Percentiles rank a stretch among this genome's conserved stretches.
phyloP scores from a whole-genome alignment of 2,113 vertebrate species.

The Dicentrarchus labrax region DNA sequence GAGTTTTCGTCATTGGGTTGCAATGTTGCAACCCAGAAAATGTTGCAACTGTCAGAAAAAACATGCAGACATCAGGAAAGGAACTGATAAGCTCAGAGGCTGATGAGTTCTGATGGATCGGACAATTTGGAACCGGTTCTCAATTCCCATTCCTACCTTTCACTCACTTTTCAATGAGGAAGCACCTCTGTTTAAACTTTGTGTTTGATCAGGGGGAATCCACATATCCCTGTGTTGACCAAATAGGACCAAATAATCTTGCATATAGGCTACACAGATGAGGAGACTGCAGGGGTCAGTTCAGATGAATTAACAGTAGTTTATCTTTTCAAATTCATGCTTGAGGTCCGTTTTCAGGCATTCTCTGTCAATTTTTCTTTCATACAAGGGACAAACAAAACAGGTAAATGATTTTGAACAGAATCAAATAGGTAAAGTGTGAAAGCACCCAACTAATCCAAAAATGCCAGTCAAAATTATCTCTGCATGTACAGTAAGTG shows the following conservation, averaged over 20 bases:
- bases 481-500: neutral
- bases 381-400: no score
- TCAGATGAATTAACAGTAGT: neutral
- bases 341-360: neutral
- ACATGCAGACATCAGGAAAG: no score
- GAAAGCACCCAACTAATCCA: neutral
- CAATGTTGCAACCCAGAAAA: no score
- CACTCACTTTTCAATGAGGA: neutral
- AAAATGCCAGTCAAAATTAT: neutral
- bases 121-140: no score
- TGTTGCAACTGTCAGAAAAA: no score
- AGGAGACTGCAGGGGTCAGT: neutral
- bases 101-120: no score
- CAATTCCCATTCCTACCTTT: neutral
- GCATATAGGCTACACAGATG: neutral
- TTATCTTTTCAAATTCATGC: neutral
- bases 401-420: neutral
- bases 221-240: neutral
- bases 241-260: neutral
- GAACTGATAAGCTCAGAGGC: no score
- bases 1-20: no score
- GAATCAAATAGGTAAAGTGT: neutral
- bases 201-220: no score
- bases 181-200: neutral
- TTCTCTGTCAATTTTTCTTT: neutral